Evolutionary conservation across 2,797 vertebrate genomes (phyloP).

Genomic region (Muscicapa comitata): DNA sequence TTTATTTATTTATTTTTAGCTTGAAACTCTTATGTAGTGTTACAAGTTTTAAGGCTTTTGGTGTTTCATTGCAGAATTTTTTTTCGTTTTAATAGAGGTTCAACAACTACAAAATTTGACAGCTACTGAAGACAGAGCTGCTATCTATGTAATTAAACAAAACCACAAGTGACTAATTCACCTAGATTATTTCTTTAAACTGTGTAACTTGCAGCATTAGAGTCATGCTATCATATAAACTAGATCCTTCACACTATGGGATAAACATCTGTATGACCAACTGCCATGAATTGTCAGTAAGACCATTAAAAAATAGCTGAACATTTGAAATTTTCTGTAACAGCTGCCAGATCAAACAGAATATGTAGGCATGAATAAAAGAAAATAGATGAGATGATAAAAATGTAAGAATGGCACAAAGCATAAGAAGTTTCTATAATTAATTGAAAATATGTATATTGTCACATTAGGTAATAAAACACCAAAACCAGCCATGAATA

Average conservation of each 20-base stretch:
- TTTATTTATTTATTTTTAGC: background rate
- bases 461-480: background rate
- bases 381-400: background rate
- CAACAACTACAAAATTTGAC: background rate
- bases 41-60: background rate
- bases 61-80: background rate
- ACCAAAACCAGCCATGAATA: background rate
- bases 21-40: rapidly evolving
- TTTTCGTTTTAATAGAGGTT: background rate
- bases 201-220: background rate
- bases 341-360: background rate
- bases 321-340: background rate
- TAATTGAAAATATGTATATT: background rate
- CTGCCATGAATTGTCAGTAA: background rate
- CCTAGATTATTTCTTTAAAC: background rate
- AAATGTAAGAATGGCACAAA: background rate
- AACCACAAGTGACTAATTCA: background rate
- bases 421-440: background rate
- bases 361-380: background rate
- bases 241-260: background rate
- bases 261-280: background rate
- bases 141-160: background rate
- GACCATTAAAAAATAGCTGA: background rate
- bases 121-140: background rate
- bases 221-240: background rate